phyloP scores from a whole-genome alignment of 2,113 vertebrate genomes.

The Alosa alosa region DNA sequence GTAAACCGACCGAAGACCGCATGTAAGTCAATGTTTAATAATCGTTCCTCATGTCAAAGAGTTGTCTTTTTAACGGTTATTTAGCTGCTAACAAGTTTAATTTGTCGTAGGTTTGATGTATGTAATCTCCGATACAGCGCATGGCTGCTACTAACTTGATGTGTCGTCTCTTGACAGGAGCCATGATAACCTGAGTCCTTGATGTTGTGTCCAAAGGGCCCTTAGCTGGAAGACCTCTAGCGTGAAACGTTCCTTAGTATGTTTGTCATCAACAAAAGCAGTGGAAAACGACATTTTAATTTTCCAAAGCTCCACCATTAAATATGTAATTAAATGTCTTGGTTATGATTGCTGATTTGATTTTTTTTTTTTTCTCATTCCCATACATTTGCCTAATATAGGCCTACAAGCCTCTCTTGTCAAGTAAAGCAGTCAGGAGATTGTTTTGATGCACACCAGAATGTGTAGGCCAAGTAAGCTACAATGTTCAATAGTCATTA shows the following conservation, averaged over 20 bases:
- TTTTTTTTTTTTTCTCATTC: not conserved
- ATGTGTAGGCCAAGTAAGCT: too few species aligned
- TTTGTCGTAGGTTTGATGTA: not conserved
- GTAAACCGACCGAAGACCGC: constrained; percentile 77
- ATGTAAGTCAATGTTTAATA: constrained; percentile 31
- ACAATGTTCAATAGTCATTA: too few species aligned
- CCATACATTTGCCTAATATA: too few species aligned
- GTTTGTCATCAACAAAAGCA: not conserved
- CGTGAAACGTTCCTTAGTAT: not conserved
- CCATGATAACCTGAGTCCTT: not conserved
- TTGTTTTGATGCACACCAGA: not conserved
- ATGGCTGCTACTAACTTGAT: not conserved
- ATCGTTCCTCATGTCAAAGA: not conserved
- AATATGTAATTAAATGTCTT: not conserved
- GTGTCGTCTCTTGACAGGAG: not conserved
- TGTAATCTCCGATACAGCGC: too few species aligned
- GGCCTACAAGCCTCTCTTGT: too few species aligned
- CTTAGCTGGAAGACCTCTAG: not conserved
- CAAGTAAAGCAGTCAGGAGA: too few species aligned
- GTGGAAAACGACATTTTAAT: not conserved
- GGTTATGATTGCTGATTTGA: not conserved
- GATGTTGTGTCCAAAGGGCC: not conserved
- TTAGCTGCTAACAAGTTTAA: not conserved
- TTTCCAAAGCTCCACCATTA: not conserved
- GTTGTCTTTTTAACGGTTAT: not conserved